Evolutionary conservation across 2,113 vertebrate genomes (phyloP).

Genomic region (Perca fluviatilis): DNA sequence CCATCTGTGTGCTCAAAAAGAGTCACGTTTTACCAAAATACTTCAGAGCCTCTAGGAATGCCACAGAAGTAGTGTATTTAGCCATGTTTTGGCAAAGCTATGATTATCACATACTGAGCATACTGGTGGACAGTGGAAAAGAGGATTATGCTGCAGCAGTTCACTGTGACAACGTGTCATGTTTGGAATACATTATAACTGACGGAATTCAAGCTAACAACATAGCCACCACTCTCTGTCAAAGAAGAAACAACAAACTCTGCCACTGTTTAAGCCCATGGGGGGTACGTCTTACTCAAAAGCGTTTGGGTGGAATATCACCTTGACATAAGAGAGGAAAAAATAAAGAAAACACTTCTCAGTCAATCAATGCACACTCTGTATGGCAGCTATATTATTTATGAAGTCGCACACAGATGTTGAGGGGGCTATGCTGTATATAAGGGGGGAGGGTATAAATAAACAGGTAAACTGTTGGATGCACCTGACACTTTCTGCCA

Average conservation of each 20-base stretch:
- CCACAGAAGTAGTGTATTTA: slow-evolving; percentile 30
- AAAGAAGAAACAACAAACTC: background rate
- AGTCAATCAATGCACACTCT: background rate
- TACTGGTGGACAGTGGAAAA: slow-evolving; percentile 3
- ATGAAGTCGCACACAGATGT: slow-evolving; percentile 27
- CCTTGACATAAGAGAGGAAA: background rate
- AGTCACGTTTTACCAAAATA: slow-evolving; percentile 28
- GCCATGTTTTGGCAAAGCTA: slow-evolving; percentile 10
- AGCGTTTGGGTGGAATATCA: background rate
- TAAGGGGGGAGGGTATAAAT: background rate
- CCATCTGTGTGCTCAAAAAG: slow-evolving; percentile 53
- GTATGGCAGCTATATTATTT: background rate
- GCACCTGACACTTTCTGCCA: slow-evolving; percentile 23
- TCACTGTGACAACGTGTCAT: slow-evolving; percentile 8
- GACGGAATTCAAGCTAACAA: slow-evolving; percentile 5
- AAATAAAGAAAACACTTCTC: background rate
- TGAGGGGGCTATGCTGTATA: background rate
- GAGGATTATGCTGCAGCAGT: slow-evolving; percentile 31
- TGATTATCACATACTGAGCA: slow-evolving; percentile 27
- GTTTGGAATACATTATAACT: slow-evolving; percentile 17
- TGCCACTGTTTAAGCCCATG: background rate
- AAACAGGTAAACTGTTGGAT: slow-evolving; percentile 33
- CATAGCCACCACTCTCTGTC: background rate
- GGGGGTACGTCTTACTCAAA: background rate
- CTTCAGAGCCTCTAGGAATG: slow-evolving; percentile 22